Base-by-base conservation (phyloP, 2,888 invertebrate species). In the Oconnorella tubifera region DNA sequence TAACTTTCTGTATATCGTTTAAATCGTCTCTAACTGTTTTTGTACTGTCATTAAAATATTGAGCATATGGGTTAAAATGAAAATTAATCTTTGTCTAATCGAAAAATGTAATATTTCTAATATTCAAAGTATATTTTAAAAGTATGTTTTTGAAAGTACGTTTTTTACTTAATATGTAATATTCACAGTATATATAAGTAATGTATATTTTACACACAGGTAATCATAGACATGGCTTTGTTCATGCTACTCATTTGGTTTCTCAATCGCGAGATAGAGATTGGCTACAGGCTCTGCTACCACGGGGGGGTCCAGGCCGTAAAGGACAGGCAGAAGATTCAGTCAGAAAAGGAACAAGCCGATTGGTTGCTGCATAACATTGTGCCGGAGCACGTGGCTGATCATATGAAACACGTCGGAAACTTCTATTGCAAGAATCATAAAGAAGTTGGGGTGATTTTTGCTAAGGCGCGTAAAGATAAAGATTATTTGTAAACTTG, bases 321-420 rank as follows among this genome's bases (percentile, higher is more conserved):
- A 65, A 87, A 90, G 59, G 94, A 95, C 77, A 91, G 92, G 76
- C 88, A 89, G 63, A 87, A 89, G 65, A 94, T 97, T 59, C 92
- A 94, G 82, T 89, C 88, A 67, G 90, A 94, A 87, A 90, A 94
- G 77, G 92, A 96, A 77, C 96, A 97, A 82, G 96, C 96, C 0
- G 96, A 98, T 76, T 94, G 93, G 90, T 84, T 97, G 69, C 85
- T 98, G 59, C 93, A 96, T 79, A 98, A 98, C 81, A 97, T 98
- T 65, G 95, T 98, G 75, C 97, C 97, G 1, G 89, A 90, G 68
- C 93, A 97, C 77, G 95, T 97, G 59, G 76, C 79, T 0, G 94
- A 96, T 74, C 90, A 92, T 77, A 84, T 97, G 63, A 95, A 96
- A 81, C 90, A 90, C 69, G 91, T 92, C 31, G 92, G 93, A 10